Base-by-base conservation (phyloP, 2,797 vertebrate species). In the Holocentrus rufus region DNA sequence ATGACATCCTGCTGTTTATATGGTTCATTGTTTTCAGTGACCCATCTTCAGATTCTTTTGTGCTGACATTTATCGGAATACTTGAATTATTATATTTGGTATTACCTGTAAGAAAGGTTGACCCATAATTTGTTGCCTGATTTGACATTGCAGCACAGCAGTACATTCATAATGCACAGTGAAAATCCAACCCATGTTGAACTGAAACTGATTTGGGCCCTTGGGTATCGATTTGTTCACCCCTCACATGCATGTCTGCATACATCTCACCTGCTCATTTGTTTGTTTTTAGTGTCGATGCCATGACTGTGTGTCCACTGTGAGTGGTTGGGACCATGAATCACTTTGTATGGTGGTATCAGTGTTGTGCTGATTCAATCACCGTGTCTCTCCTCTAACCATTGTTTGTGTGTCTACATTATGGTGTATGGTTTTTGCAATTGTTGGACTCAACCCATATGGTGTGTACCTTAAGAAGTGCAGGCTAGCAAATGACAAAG, bases 221-320 rank as follows among this genome's bases (percentile, higher is more conserved):
- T 23, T 22, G 22, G 69, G 57, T 71, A 65, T 83, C 54, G 18
- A 25, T 46, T 72, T 64, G 15, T 49, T 84, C 70, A 34, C 30
- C 69, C 2, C 0, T 0, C 70, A 55, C 65, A 68, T 77, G 86
- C 90, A 85, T 88, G 79, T 65, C 11, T 69, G 84, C 85, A 63
- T 65, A 80, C 83, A 85, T 88, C 76, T 81, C 87, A 82, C 65
- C 68, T 20, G 75, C 69, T 78, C 79, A 75, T 81, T 30, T 46
- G 78, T 79, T 58, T 73, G 46, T 82, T 80, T 78, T 27, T n/a
- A 18, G 36, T 84, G 66, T 36, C 62, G 69, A 23, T 79, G 59
- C 22, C 30, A 72, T 87, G 69, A 76, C 17, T 66, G 70, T 85
- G 23, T 65, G 63, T 74, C 18, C 74, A 75, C 77, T 73, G 73